A percentile compares a stretch with the other conserved stretches of the same genome.
These are phyloP conservation scores for Agrilus cyanescens DNA, from an alignment of 2,888 invertebrate species.

Conservation along the genomic window DNA sequence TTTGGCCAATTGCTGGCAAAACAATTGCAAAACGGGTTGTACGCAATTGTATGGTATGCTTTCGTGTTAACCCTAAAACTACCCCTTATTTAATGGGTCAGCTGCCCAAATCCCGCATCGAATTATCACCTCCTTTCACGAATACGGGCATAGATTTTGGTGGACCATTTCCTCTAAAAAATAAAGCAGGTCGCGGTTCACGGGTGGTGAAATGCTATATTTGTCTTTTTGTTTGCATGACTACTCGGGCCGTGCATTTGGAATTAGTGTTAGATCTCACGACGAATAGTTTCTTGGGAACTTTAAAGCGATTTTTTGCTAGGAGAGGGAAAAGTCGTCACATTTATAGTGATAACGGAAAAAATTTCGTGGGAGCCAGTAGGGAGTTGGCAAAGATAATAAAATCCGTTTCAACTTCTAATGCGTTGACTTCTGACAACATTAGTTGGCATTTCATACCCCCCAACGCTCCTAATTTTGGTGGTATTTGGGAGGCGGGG, in stretches of 20 bases:
- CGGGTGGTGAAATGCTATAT: constrained; percentile 18
- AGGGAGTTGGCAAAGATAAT: constrained; percentile 8
- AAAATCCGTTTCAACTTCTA: background rate
- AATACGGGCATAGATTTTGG: constrained; percentile 8
- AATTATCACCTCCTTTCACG: background rate
- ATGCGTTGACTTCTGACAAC: constrained; percentile 8
- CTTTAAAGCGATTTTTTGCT: constrained; percentile 6
- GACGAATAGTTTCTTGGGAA: constrained; percentile 15
- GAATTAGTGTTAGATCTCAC: constrained; percentile 16
- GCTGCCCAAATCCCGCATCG: constrained; percentile 2
- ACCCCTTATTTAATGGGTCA: constrained; percentile 4
- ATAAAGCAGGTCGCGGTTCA: constrained; percentile 1
- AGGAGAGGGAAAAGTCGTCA: constrained; percentile 5
- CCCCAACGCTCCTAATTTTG: constrained; percentile 19
- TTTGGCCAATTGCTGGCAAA: constrained; percentile 17
- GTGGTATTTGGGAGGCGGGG: constrained; percentile 23
- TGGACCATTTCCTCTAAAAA: constrained; percentile 8
- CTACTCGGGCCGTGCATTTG: constrained; percentile 20
- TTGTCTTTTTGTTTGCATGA: constrained; percentile 22
- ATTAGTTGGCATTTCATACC: constrained; percentile 24
- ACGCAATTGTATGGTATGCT: constrained; percentile 11
- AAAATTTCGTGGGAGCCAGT: constrained; percentile 12
- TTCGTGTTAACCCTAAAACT: constrained; percentile 3
- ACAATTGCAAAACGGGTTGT: constrained; percentile 8
- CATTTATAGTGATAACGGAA: constrained; percentile 7